Percentiles rank a stretch among this genome's conserved stretches.
Evolutionary conservation across 2,797 vertebrate species (phyloP).

Genomic region (Prunella strophiata): DNA sequence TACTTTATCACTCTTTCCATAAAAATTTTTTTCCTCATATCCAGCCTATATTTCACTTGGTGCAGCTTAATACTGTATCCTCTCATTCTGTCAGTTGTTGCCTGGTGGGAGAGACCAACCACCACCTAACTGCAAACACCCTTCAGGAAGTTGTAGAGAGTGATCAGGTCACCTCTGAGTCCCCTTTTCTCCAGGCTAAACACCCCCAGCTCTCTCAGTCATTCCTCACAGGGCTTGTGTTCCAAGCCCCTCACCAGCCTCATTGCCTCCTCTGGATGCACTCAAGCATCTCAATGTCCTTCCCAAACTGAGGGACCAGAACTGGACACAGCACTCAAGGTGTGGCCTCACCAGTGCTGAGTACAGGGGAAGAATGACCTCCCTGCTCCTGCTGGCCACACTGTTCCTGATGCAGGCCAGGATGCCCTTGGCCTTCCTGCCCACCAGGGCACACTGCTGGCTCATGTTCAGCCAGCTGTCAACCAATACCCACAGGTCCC

Average conservation of each 20-base stretch:
- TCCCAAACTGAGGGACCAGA: background rate
- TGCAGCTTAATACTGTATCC: background rate
- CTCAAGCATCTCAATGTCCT: rapidly evolving
- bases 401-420: rapidly evolving
- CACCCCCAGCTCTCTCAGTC: background rate
- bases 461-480: background rate
- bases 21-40: background rate
- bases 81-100: background rate
- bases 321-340: background rate
- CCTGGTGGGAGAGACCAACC: background rate
- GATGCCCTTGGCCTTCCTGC: background rate
- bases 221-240: background rate
- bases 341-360: background rate
- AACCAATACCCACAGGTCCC: background rate
- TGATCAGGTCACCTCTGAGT: no score
- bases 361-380: background rate
- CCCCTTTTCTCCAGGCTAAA: background rate
- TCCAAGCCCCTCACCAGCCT: background rate
- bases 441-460: background rate
- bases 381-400: background rate
- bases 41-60: background rate
- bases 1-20: background rate
- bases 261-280: rapidly evolving
- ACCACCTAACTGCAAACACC: rapidly evolving
- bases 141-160: background rate